A percentile compares a stretch with the other conserved stretches of the same genome.
Evolutionary conservation across 2,113 vertebrate species (phyloP).

Genomic region (Jaculus jaculus): DNA sequence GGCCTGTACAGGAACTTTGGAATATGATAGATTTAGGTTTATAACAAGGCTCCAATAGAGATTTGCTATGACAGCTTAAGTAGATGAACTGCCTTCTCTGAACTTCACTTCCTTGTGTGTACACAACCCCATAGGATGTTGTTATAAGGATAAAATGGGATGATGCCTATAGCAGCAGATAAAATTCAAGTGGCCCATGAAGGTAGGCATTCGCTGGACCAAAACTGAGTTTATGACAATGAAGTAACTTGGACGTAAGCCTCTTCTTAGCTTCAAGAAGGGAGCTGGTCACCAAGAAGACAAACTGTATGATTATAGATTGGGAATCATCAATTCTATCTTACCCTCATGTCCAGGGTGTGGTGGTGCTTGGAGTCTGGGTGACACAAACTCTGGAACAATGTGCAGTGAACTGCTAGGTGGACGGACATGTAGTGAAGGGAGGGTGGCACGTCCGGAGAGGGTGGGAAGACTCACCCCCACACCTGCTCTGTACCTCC

Average conservation of each 20-base stretch:
- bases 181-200: not conserved
- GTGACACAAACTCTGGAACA: not conserved
- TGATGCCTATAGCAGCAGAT: not conserved
- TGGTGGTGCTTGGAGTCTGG: not conserved
- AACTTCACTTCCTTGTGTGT: not conserved
- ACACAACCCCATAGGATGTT: not conserved
- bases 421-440: fast-evolving
- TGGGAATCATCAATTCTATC: not conserved
- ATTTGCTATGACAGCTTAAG: not conserved
- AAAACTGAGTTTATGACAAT: not conserved
- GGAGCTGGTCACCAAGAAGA: not conserved
- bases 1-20: not conserved
- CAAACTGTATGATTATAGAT: not conserved
- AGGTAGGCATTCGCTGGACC: not conserved
- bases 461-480: fast-evolving
- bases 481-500: not conserved
- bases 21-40: not conserved
- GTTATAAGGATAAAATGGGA: not conserved
- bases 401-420: not conserved
- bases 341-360: not conserved
- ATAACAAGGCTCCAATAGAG: not conserved
- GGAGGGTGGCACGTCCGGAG: not conserved
- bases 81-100: not conserved
- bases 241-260: not conserved
- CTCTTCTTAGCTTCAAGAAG: not conserved